Evolutionary conservation across 2,888 invertebrate genomes (phyloP).

Genomic region (Zaprionus bogoriensis): DNA sequence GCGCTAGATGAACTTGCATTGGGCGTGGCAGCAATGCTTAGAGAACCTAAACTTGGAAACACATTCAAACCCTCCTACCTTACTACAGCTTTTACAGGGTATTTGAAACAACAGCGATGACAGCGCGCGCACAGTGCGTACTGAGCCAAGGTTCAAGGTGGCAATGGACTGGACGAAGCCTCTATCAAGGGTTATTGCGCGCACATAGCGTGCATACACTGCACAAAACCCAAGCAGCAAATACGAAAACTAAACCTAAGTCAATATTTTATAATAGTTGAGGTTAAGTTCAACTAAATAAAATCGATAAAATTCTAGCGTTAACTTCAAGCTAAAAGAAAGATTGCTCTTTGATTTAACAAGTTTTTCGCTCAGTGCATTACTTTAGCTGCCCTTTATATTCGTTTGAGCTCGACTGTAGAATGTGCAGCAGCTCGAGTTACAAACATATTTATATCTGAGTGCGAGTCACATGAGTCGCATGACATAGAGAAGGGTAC

Average conservation of each 20-base stretch:
- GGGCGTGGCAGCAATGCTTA: too few relatives aligned
- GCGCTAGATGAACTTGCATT: too few relatives aligned
- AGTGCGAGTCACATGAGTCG: neutral
- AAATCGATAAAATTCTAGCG: too few relatives aligned
- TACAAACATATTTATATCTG: neutral
- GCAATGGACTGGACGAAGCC: constrained; percentile 41
- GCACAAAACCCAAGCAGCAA: neutral
- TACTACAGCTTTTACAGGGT: neutral
- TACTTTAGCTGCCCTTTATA: neutral
- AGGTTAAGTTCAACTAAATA: too few relatives aligned
- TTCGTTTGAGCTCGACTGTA: neutral
- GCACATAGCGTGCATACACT: constrained; percentile 13
- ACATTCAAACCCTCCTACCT: too few relatives aligned
- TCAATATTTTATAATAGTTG: neutral
- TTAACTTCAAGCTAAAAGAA: too few relatives aligned
- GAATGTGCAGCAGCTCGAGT: neutral
- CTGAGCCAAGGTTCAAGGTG: constrained; percentile 51
- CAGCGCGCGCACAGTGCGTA: constrained; percentile 36
- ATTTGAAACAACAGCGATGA: constrained; percentile 37
- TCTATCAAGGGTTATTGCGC: constrained; percentile 9
- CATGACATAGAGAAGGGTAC: neutral
- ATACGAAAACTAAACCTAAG: neutral
- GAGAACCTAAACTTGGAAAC: too few relatives aligned
- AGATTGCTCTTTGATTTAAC: neutral
- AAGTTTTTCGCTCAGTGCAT: neutral